A percentile compares a stretch with the other conserved stretches of the same genome.
Conservation (phyloP, 2,888 invertebrate genomes). For the Smittia sp. region DNA sequence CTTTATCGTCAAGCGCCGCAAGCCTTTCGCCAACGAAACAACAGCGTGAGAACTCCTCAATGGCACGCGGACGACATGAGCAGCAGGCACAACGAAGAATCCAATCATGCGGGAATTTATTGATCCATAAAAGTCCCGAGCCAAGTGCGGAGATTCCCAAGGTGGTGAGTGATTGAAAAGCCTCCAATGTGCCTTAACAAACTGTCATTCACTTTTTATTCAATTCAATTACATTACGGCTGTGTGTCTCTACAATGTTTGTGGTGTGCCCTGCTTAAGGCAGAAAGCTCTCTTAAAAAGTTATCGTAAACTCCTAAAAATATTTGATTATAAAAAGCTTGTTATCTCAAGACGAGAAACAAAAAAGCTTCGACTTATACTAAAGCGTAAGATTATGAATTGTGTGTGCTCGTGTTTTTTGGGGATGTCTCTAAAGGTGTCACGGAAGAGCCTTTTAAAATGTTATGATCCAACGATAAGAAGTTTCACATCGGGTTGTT, state of each 20-base stretch:
- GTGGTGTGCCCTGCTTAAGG: background rate
- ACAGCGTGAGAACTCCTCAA: background rate
- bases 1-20: conserved; percentile 5
- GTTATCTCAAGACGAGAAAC: background rate
- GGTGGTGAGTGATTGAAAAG: conserved; percentile 15
- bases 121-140: conserved; percentile 8
- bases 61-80: background rate
- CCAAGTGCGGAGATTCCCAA: conserved; percentile 5
- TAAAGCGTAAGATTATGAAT: background rate
- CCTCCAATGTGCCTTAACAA: background rate
- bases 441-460: background rate
- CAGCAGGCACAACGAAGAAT: background rate
- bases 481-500: background rate
- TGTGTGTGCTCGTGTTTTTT: background rate
- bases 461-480: background rate
- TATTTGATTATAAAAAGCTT: background rate
- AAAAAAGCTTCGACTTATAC: background rate
- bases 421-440: background rate
- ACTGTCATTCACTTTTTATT: conserved; percentile 19
- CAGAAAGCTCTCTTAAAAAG: background rate
- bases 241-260: conserved; percentile 11
- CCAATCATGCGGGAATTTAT: conserved; percentile 32
- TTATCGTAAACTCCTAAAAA: background rate
- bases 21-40: background rate
- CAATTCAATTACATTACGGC: conserved; percentile 1